These are phyloP conservation scores for Brachionus rubens DNA, from an alignment of 1,140 invertebrate genomes.

Conservation along the genomic window DNA sequence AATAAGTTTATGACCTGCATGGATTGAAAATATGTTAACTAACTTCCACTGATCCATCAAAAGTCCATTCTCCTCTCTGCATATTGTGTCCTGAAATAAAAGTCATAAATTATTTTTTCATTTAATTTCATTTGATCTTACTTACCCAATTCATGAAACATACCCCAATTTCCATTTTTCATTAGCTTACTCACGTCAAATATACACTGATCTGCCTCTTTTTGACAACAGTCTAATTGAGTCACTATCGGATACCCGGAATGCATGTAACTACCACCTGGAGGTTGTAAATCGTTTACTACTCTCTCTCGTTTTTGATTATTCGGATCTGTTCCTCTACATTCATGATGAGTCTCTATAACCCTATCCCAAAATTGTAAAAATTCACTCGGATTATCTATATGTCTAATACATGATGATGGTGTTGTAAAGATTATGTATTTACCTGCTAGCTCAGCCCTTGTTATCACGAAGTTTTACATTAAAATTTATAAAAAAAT, in stretches of 20 bases:
- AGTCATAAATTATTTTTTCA: no score
- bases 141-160: conserved; percentile 49
- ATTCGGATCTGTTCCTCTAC: conserved; percentile 46
- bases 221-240: conserved; percentile 48
- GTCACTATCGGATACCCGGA: conserved; percentile 50
- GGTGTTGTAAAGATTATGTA: conserved; percentile 49
- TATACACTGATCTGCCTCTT: conserved; percentile 38
- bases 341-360: conserved; percentile 46
- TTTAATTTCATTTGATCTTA: no score
- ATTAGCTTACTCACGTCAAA: conserved; percentile 12
- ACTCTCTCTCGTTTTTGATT: conserved; percentile 46
- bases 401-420: conserved; percentile 43
- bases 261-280: conserved; percentile 50
- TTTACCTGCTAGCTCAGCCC: conserved; percentile 49
- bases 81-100: no score
- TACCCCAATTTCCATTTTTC: conserved; percentile 48
- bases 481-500: no score
- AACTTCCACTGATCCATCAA: no score
- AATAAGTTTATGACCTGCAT: no score
- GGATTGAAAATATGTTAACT: no score
- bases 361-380: conserved; percentile 48
- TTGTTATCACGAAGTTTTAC: no score
- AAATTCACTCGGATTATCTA: conserved; percentile 35
- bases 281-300: conserved; percentile 49
- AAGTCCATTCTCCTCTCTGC: no score